phyloP scores from a whole-genome alignment of 2,113 vertebrate species.

The Vulpes lagopus region DNA sequence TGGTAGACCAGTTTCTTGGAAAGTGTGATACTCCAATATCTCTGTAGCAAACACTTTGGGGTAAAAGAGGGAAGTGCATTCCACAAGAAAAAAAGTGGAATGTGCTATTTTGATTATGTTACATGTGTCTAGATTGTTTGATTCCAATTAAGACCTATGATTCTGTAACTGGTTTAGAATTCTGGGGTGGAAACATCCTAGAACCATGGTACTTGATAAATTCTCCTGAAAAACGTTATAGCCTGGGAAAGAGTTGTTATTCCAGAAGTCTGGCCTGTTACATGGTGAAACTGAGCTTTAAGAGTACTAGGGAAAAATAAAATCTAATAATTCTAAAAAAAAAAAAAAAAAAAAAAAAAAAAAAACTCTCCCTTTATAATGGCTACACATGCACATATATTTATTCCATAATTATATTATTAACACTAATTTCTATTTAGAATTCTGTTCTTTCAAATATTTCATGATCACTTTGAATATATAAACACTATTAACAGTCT shows the following conservation, averaged over 20 bases:
- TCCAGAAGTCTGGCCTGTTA: conserved; percentile 40
- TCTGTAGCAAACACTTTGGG: not conserved
- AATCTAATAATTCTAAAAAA: conserved; percentile 28
- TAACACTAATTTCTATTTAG: not conserved
- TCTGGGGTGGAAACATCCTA: not conserved
- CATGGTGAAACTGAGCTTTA: conserved; percentile 14
- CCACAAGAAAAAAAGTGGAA: not conserved
- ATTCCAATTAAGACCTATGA: not conserved
- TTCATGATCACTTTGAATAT: not conserved
- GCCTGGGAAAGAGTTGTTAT: not conserved
- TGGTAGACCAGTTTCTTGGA: not conserved
- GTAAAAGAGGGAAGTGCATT: not conserved
- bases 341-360: no score
- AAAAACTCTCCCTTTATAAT: not conserved
- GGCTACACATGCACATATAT: not conserved
- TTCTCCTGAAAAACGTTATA: not conserved
- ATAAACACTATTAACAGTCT: not conserved
- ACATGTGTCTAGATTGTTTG: not conserved
- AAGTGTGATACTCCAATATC: not conserved
- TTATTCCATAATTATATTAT: not conserved
- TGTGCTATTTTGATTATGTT: conserved; percentile 10
- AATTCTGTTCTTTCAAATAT: not conserved
- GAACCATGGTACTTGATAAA: conserved; percentile 25
- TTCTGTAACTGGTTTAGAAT: conserved; percentile 41
- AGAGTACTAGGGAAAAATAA: conserved; percentile 68